phyloP scores from a whole-genome alignment of 2,113 vertebrate species.

The Ageneiosus marmoratus region DNA sequence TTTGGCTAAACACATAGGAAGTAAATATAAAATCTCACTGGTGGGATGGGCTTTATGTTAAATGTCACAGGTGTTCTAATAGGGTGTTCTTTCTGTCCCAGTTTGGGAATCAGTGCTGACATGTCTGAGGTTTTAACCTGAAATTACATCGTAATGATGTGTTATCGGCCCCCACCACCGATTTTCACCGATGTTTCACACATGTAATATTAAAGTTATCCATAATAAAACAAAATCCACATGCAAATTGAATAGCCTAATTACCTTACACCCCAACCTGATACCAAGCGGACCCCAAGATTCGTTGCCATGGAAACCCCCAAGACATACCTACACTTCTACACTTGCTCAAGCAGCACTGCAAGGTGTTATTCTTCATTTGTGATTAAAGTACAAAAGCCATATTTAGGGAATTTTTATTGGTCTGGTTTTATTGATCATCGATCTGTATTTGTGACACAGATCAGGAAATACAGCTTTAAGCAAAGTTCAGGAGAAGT shows the following conservation, averaged over 20 bases:
- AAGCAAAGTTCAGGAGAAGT: neutral
- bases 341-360: neutral
- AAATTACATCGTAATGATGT: neutral
- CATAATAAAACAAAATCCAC: neutral
- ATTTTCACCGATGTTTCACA: neutral
- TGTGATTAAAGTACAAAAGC: neutral
- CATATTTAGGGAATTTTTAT: too few species aligned
- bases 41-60: neutral
- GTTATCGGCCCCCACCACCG: neutral
- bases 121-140: neutral
- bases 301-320: neutral
- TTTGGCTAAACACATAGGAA: neutral
- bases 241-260: neutral
- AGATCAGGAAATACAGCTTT: neutral
- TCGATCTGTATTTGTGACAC: neutral
- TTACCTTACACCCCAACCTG: neutral
- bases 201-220: neutral
- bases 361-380: neutral
- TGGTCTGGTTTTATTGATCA: neutral
- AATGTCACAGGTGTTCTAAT: neutral
- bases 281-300: neutral
- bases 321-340: neutral
- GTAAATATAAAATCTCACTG: neutral
- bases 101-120: neutral
- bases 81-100: neutral